Conservation (phyloP, 2,113 vertebrate species). For the Jaculus jaculus region DNA sequence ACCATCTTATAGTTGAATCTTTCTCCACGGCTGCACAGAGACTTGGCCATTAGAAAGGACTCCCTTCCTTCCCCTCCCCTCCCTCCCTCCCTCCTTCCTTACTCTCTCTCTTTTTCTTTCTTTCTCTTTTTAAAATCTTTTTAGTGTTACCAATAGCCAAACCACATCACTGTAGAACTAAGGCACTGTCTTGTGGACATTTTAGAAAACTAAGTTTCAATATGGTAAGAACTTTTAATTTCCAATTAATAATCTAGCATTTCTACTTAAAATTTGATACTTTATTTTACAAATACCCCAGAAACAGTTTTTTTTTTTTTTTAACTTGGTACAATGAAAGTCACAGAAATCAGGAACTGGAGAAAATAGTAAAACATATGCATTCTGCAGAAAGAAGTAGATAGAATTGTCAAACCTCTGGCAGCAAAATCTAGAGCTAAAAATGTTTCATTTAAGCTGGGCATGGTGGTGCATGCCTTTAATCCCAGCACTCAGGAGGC, state of each 20-base stretch:
- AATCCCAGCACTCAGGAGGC: too few species aligned
- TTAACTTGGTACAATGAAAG: constrained; percentile 67
- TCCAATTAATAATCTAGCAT: background rate
- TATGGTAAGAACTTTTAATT: background rate
- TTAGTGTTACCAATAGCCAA: background rate
- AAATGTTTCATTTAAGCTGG: background rate
- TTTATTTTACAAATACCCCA: background rate
- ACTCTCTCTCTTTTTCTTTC: too few species aligned
- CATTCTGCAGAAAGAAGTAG: constrained; percentile 46
- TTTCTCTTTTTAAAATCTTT: background rate
- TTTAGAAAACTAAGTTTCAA: constrained; percentile 28
- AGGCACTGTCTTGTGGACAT: background rate
- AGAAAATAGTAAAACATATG: constrained; percentile 56
- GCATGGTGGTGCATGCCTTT: too few species aligned
- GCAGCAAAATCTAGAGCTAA: background rate
- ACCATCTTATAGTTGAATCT: background rate
- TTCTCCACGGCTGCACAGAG: background rate
- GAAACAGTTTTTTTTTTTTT: constrained; percentile 49
- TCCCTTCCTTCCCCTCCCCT: too few species aligned
- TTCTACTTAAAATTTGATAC: background rate
- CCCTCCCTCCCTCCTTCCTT: too few species aligned
- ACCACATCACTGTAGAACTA: background rate
- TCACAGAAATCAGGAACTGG: constrained; percentile 50
- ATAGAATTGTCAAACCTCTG: background rate
- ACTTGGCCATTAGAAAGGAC: background rate